Evolutionary conservation across 2,113 vertebrate species (phyloP).

Genomic region (Jaculus jaculus): DNA sequence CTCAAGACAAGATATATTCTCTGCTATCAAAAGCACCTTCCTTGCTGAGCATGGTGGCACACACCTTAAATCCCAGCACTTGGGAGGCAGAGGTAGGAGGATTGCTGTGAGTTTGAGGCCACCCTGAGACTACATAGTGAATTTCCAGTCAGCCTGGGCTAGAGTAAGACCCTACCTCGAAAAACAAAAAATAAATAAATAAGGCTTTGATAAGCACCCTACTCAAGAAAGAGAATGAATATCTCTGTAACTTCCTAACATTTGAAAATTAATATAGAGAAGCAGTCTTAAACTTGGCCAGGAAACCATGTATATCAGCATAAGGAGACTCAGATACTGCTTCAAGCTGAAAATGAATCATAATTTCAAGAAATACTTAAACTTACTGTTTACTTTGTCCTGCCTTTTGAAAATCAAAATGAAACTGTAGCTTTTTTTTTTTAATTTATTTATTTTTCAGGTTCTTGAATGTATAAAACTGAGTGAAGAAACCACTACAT

Average conservation of each 20-base stretch:
- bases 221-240: conserved; percentile 42
- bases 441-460: conserved; percentile 81
- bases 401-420: conserved; percentile 42
- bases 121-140: no score
- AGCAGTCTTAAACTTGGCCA: conserved; percentile 30
- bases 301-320: background rate
- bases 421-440: background rate
- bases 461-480: conserved; percentile 96
- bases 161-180: no score
- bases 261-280: conserved; percentile 57
- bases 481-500: conserved; percentile 98
- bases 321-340: background rate
- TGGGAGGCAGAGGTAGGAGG: no score
- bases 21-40: conserved; percentile 40
- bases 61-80: no score
- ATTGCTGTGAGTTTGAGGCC: no score
- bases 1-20: background rate
- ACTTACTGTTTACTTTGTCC: conserved; percentile 4
- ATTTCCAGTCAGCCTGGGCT: no score
- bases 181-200: no score
- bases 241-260: conserved; percentile 40
- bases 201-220: no score
- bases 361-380: background rate
- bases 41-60: background rate
- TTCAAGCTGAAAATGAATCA: background rate